Evolutionary conservation across 2,888 invertebrate species (phyloP), one percentile per base, ranked within the genome.

Genomic region (Caenorhabditis sp.): DNA sequence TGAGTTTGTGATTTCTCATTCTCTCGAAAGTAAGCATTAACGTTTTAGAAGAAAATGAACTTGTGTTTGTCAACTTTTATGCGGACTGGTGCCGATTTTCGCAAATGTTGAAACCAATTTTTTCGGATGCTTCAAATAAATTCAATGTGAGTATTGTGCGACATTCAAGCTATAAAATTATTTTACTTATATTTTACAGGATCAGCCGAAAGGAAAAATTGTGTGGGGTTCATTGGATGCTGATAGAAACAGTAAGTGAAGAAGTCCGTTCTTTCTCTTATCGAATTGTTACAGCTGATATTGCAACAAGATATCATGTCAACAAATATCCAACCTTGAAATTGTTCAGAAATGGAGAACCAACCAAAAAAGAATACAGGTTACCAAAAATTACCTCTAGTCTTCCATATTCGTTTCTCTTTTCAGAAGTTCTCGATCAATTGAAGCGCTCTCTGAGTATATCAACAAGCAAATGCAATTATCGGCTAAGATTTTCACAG

Each of bases 11-110:
- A n/a, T 25, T 25, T 31, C 23, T 23, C 21, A 8, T 25, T 31
- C 23, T 23, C 21, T 5, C 14, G 8, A 56, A 12, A 56, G 14
- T 27, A 23, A 23, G 8, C 4, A 7, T 14, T 21, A 53, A 7
- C 14, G 10, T 77, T 85, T 70, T 70, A 87, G 87, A 73, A 26
- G 59, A 68, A 14, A 94, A 95, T 91, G 97, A 99, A 91, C 90
- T 99, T 89, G 96, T 97, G 75, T 94, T 99, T 90, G 92, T 99
- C 76, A 99, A 99, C 90, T 99, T 99, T 90, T 99, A 97, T 90
- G 99, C 99, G 36, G 97, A 99, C 88, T 99, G 99, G 99, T 99
- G 99, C 90, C 92, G 94, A 87, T 99, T 97, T 91, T 97, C 97
- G 90, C 97, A 95, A 89, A 92, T 95, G 90, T 90, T 99, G 88